Base-by-base conservation (phyloP, 2,113 vertebrate genomes). In the Amia ocellicauda region DNA sequence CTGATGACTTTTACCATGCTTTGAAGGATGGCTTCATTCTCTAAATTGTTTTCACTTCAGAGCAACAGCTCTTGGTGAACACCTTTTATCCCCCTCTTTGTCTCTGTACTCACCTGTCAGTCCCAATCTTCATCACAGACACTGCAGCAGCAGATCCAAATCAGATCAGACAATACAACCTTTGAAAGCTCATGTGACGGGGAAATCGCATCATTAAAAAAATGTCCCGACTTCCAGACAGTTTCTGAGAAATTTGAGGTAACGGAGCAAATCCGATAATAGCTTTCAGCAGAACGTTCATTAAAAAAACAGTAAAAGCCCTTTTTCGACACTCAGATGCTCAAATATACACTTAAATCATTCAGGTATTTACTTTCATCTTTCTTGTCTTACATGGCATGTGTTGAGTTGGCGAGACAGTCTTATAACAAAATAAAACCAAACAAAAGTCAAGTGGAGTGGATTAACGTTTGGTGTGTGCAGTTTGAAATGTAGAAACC, bases 101-200 rank as follows among this genome's bases (percentile, higher is more conserved):
- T 14, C 14, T 57, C 11, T 42, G 27, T 19, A 41, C 26, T 22
- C 40, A 49, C 16, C 53, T 56, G 54, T 29, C 27, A 29, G 13
- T 17, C 17, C 13, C 20, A 24, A 4, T 57, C 28, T 57, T 8
- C 11, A 13, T 57, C 56, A n/a, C 19, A 41, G 29, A 41, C 36
- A 23, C 56, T 16, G 22, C 10, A 41, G 20, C 31, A 16, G 3
- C n/a, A 22, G 36, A 58, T 42, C 56, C 56, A 36, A 58, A 58
- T 58, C 29, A 23, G 7, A 11, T n/a, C 10, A 23, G 56, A 29
- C 56, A 41, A 58, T 20, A 40, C 19, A 16, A 19, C 31, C 56
- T 58, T 42, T 42, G 56, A 58, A 42, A 20, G 20, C 10, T 42
- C 36, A 58, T 58, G 56, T 42, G 31, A 58, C 56, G 13, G 19